Base-by-base conservation (phyloP, 2,888 invertebrate species). In the Frankliniella intonsa region DNA sequence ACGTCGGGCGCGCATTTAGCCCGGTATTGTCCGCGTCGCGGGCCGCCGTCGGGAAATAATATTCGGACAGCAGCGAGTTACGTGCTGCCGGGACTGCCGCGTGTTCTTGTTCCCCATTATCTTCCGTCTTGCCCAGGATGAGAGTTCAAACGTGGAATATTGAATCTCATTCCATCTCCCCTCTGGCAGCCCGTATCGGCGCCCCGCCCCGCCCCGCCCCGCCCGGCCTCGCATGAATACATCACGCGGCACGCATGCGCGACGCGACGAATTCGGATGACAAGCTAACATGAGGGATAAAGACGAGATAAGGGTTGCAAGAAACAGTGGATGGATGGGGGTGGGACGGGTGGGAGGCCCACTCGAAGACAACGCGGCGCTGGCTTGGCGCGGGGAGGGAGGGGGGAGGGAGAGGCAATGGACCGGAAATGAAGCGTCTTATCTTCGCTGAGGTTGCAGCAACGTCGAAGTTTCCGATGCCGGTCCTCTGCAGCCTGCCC, bases 341-440 rank as follows among this genome's bases (percentile, higher is more conserved):
- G 55, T 14, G 55, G n/a, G 62, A 62, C 38, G 62, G n/a, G n/a
- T 62, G 11, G 14, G 55, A 7, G 69, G 69, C 69, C 69, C 69
- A 76, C 69, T 76, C 69, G 14, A 76, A 22, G 69, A 25, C 62
- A 62, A 14, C 62, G 38, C 38, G 62, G 62, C 62, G 62, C 62
- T 17, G 62, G 38, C 17, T n/a, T 8, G 55, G 55, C 14, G 17
- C 2, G 5, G n/a, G 9, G 69, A 25, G 69, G 3, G 2, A 22
- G 25, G n/a, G 25, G 69, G 25, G 25, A 25, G 10, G 69, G 69
- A 22, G 25, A 76, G 69, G 69, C 69, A 76, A 76, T 76, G 69
- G 69, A 76, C 69, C 69, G 69, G 69, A 76, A 76, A 76, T 76
- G 69, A 76, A 76, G 69, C 69, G 69, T 76, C 69, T 76, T 76